Conservation (phyloP, 1,140 invertebrate genomes). For the Eriosoma lanigerum region DNA sequence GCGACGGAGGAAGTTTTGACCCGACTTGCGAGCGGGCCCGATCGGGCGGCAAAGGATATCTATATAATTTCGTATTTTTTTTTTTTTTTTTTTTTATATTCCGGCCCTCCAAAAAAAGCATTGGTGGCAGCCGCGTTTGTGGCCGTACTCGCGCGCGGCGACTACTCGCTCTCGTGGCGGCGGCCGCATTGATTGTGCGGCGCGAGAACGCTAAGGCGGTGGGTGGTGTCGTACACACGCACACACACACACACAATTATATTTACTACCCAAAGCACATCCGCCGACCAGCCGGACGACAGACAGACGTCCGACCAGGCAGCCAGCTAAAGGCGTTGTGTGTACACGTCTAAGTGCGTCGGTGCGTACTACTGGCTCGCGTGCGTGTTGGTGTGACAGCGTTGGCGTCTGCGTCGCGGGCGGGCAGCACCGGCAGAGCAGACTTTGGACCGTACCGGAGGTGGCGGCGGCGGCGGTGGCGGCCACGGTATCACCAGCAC, state of each 20-base stretch:
- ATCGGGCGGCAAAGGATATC: no score
- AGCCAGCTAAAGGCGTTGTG: conserved; percentile 27
- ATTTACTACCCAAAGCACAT: neutral
- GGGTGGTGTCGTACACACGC: neutral
- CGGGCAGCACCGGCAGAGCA: neutral
- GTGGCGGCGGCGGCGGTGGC: neutral
- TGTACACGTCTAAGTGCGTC: neutral
- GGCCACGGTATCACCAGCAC: neutral
- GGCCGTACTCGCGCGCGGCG: neutral
- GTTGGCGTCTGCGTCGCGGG: neutral
- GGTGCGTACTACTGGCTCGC: neutral
- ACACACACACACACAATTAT: neutral
- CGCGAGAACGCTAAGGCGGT: neutral
- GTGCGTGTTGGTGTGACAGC: no score
- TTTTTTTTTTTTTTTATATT: neutral
- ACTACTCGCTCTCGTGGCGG: neutral
- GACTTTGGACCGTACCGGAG: neutral
- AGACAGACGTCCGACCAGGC: conserved; percentile 8
- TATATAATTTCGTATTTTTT: neutral
- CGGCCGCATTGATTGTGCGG: conserved; percentile 23
- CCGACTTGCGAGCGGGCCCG: no score
- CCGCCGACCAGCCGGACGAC: neutral
- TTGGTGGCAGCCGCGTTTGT: neutral
- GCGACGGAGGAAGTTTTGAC: no score
- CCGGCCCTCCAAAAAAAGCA: neutral